These are phyloP conservation scores for Tragelaphus oryx DNA, from an alignment of 2,797 vertebrate species.

Conservation along the genomic window DNA sequence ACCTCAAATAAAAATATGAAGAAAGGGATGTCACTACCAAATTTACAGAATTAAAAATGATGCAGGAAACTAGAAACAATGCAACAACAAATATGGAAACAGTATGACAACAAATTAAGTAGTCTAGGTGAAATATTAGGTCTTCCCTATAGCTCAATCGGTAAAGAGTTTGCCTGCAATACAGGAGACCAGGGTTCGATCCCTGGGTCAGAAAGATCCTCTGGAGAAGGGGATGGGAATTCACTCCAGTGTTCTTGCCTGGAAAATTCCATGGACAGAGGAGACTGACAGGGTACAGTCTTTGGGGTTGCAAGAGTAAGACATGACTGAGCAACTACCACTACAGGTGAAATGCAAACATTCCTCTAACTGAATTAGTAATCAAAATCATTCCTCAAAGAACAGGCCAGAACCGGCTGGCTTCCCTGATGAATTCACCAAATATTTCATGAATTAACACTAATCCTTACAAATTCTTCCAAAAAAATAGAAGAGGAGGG, in stretches of 20 bases:
- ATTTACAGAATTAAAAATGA: not conserved
- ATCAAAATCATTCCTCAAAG: not conserved
- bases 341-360: not conserved
- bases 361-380: not conserved
- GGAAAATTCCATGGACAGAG: not conserved
- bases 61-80: not conserved
- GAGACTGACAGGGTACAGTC: not conserved
- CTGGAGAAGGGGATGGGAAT: not conserved
- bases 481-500: not conserved
- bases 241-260: not conserved
- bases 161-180: not conserved
- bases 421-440: not conserved
- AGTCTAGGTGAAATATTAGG: not conserved
- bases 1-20: not conserved
- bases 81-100: not conserved
- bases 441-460: not conserved
- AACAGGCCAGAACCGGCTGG: not conserved
- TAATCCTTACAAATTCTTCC: not conserved
- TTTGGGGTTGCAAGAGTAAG: not conserved
- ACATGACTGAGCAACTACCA: not conserved
- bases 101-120: not conserved
- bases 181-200: not conserved
- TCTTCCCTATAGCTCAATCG: not conserved
- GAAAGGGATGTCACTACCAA: not conserved
- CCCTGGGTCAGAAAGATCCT: not conserved